Evolutionary conservation across 2,797 vertebrate genomes (phyloP).

Genomic region (Saxicola maurus): DNA sequence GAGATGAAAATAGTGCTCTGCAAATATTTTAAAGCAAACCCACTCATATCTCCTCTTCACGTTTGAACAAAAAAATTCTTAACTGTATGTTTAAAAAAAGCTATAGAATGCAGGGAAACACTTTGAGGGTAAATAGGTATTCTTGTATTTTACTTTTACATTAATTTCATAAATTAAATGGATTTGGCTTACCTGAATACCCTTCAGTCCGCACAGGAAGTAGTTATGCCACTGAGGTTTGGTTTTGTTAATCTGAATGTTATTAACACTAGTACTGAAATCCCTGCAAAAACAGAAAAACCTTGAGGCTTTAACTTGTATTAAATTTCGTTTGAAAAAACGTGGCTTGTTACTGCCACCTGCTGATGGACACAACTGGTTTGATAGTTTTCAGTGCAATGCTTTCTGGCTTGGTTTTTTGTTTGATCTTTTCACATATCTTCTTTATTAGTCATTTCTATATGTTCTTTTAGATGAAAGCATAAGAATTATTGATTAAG

Average conservation of each 20-base stretch:
- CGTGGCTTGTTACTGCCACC: conserved; percentile 70
- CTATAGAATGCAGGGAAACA: not conserved
- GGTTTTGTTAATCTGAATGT: conserved; percentile 84
- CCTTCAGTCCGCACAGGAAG: conserved; percentile 96
- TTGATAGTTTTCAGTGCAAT: not conserved
- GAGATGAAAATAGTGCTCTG: not conserved
- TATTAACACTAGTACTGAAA: conserved; percentile 75
- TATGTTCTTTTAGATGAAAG: not conserved
- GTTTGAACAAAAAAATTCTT: not conserved
- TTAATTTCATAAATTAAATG: not conserved
- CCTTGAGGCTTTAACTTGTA: not conserved
- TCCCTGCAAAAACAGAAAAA: conserved; percentile 79
- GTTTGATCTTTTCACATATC: not conserved
- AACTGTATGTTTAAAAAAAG: not conserved
- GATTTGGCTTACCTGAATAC: conserved; percentile 85
- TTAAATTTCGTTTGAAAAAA: not conserved
- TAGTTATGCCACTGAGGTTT: conserved; percentile 94
- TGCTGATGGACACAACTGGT: conserved; percentile 51
- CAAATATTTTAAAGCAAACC: not conserved
- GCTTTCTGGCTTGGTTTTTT: not conserved
- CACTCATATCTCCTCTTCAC: not conserved
- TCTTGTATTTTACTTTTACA: not conserved
- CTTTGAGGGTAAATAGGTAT: not conserved
- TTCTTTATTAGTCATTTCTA: not conserved
- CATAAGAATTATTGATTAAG: not conserved